These are phyloP conservation scores for Trimorus sp. DNA, from an alignment of 2,888 invertebrate genomes.

Conservation along the genomic window DNA sequence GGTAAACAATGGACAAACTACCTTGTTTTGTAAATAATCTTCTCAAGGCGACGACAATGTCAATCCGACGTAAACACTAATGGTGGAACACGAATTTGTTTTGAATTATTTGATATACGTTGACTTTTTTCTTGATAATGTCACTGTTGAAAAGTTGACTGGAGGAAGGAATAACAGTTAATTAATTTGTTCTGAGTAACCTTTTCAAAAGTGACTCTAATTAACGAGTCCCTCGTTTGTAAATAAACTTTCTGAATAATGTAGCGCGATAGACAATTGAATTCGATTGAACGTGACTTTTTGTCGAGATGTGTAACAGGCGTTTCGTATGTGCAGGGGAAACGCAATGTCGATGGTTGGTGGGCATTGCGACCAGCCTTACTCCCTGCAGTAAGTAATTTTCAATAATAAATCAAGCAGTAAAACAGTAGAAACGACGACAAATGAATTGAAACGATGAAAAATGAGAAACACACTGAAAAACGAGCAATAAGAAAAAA, in stretches of 20 bases:
- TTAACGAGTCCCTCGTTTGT: slow-evolving; percentile 6
- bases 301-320: slow-evolving; percentile 71
- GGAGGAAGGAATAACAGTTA: no score
- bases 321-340: slow-evolving; percentile 81
- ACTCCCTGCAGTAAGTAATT: slow-evolving; percentile 81
- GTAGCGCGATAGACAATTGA: slow-evolving; percentile 5
- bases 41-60: no score
- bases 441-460: no score
- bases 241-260: slow-evolving; percentile 12
- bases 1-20: slow-evolving; percentile 8
- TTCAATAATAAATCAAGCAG: slow-evolving; percentile 12
- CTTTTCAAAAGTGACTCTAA: no score
- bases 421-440: no score
- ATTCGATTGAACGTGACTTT: slow-evolving; percentile 17
- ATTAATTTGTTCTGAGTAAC: no score
- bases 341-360: slow-evolving; percentile 81
- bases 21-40: not conserved
- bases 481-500: no score
- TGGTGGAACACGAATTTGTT: slow-evolving; percentile 49
- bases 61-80: not conserved
- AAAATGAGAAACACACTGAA: no score
- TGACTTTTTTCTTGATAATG: not conserved
- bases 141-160: no score
- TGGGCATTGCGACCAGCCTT: slow-evolving; percentile 82
- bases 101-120: slow-evolving; percentile 26